phyloP scores from a whole-genome alignment of 1,140 invertebrate genomes.

The Pseudomyrmex flavicornis region DNA sequence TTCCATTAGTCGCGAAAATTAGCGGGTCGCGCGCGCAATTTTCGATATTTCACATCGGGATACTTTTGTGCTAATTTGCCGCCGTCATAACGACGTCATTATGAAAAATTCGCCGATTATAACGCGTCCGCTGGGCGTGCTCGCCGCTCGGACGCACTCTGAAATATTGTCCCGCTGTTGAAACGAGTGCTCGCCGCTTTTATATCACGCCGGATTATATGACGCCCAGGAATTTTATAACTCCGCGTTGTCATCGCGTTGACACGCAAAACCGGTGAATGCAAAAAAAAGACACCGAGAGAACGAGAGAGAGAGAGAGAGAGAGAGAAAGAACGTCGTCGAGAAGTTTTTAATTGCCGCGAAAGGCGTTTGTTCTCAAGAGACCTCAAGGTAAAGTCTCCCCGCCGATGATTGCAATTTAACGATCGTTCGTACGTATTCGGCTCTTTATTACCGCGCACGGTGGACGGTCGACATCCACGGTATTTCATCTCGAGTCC shows the following conservation, averaged over 20 bases:
- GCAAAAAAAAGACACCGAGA: not conserved
- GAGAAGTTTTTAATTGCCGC: constrained; percentile 10
- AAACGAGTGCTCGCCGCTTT: constrained; percentile 1
- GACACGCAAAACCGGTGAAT: no score
- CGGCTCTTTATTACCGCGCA: constrained; percentile 59
- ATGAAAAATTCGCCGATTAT: constrained; percentile 55
- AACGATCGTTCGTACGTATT: constrained; percentile 47
- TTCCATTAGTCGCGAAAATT: constrained; percentile 53
- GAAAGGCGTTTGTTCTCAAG: not conserved
- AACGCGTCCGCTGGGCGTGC: constrained; percentile 17
- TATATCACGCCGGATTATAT: not conserved
- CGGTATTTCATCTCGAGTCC: constrained; percentile 73
- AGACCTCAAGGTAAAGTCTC: not conserved
- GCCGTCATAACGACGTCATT: constrained; percentile 54
- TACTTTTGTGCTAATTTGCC: constrained; percentile 54
- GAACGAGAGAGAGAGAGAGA: no score
- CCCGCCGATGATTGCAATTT: constrained; percentile 56
- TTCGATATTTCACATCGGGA: constrained; percentile 52
- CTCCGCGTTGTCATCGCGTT: no score
- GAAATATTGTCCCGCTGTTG: constrained; percentile 45
- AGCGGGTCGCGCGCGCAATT: constrained; percentile 24
- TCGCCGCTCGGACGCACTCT: constrained; percentile 4
- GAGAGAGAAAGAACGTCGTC: not conserved
- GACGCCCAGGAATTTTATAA: not conserved
- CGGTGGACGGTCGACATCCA: constrained; percentile 31